Conservation (phyloP, 2,113 vertebrate species). For the Megaceryle torquata region DNA sequence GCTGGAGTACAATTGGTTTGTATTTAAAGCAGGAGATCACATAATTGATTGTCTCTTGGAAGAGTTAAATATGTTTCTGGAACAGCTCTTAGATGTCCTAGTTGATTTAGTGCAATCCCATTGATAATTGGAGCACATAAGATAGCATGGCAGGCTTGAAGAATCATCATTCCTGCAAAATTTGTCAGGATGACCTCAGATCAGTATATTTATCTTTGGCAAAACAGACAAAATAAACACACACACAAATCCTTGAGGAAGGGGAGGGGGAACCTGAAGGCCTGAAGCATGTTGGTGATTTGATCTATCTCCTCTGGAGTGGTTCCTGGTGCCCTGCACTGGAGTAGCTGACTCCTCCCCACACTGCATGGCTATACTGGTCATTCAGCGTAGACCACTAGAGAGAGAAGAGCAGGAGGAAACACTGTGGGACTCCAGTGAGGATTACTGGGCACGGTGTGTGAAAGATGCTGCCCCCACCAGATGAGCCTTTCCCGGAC, state of each 20-base stretch:
- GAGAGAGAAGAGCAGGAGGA: not conserved
- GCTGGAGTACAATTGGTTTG: not conserved
- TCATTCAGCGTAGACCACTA: not conserved
- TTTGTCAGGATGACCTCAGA: conserved; percentile 70
- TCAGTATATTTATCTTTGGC: conserved; percentile 48
- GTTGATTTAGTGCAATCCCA: conserved; percentile 62
- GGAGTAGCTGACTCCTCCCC: not conserved
- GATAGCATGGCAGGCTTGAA: conserved; percentile 38
- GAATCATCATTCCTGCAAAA: conserved; percentile 45
- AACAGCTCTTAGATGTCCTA: not conserved
- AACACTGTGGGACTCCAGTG: not conserved
- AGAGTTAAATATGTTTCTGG: conserved; percentile 56
- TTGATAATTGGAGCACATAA: not conserved
- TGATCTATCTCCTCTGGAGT: not conserved
- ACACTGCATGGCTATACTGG: not conserved
- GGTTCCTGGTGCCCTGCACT: not conserved
- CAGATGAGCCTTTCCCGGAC: not conserved
- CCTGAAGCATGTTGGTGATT: not conserved
- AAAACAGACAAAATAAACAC: conserved; percentile 60
- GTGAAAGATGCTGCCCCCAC: not conserved
- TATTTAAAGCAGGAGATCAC: not conserved
- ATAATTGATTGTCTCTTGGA: conserved; percentile 12
- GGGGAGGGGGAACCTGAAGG: not conserved
- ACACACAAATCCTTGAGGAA: not conserved
- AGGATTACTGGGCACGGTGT: not conserved